A percentile compares a stretch with the other conserved stretches of the same genome.
Evolutionary conservation across 2,888 invertebrate species (phyloP).

Genomic region (Limnephilus rhombicus): DNA sequence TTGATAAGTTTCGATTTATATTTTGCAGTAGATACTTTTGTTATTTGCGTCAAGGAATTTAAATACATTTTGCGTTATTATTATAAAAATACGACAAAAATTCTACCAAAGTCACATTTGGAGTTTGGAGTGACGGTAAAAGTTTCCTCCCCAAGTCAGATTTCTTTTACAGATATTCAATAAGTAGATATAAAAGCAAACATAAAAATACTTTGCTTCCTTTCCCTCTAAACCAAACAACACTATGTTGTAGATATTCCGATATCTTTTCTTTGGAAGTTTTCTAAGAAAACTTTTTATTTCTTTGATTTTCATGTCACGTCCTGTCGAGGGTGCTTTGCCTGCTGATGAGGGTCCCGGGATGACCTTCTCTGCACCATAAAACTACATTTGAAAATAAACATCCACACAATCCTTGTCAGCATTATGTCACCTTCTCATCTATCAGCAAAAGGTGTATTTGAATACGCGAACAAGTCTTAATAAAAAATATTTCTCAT

Average conservation of each 20-base stretch:
- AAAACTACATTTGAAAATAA: not conserved
- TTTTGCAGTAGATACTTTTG: not conserved
- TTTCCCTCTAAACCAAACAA: not conserved
- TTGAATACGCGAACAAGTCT: not conserved
- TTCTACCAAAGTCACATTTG: not conserved
- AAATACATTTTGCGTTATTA: not conserved
- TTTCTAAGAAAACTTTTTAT: conserved; percentile 11
- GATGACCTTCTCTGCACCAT: not conserved
- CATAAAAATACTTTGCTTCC: not conserved
- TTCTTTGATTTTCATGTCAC: conserved; percentile 23
- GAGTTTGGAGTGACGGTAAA: not conserved
- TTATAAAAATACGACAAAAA: not conserved
- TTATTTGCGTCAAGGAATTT: not conserved
- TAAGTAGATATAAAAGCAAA: not conserved
- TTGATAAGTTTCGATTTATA: not conserved
- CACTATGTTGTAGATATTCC: not conserved
- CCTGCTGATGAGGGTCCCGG: not conserved
- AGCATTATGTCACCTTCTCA: not conserved
- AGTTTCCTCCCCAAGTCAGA: not conserved
- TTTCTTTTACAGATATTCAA: not conserved
- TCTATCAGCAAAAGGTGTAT: not conserved
- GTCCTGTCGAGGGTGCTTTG: conserved; percentile 19
- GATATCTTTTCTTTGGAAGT: conserved; percentile 2
- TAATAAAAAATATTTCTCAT: not conserved
- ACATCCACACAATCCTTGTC: not conserved